phyloP scores from a whole-genome alignment of 1,140 invertebrate species.

The Mamestra configurata region DNA sequence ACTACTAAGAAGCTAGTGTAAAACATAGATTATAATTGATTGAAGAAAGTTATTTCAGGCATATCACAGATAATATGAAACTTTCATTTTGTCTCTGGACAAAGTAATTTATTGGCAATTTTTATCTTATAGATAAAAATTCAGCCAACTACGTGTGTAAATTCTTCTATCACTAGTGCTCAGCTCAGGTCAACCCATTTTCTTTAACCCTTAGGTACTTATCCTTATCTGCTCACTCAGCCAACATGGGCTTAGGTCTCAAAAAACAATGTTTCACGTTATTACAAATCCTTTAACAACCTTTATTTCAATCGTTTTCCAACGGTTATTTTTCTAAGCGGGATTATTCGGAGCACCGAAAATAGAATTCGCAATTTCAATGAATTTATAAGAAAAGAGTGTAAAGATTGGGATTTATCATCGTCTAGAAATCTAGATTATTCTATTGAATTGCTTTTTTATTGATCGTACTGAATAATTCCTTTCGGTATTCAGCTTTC shows the following conservation, averaged over 20 bases:
- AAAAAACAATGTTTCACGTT: background rate
- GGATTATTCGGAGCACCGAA: background rate
- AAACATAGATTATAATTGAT: too few relatives aligned
- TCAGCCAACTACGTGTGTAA: too few relatives aligned
- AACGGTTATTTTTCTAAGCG: background rate
- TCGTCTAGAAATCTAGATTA: conserved; percentile 26
- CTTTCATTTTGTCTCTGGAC: too few relatives aligned
- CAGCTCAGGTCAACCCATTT: background rate
- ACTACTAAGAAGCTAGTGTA: too few relatives aligned
- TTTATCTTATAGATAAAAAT: too few relatives aligned
- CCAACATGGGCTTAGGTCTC: background rate
- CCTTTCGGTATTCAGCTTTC: background rate
- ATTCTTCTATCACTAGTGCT: too few relatives aligned
- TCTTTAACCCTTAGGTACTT: background rate
- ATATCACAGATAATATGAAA: too few relatives aligned
- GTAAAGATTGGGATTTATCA: conserved; percentile 22
- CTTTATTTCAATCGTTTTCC: conserved; percentile 1
- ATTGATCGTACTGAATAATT: conserved; percentile 12
- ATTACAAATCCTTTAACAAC: background rate
- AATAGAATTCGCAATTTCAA: conserved; percentile 24
- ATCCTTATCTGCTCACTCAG: background rate
- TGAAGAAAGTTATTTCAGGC: too few relatives aligned
- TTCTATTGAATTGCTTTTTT: conserved; percentile 17
- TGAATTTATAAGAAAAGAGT: background rate
- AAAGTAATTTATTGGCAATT: too few relatives aligned